Base-by-base conservation (phyloP, 2,888 invertebrate genomes). In the Xestia xanthographa region DNA sequence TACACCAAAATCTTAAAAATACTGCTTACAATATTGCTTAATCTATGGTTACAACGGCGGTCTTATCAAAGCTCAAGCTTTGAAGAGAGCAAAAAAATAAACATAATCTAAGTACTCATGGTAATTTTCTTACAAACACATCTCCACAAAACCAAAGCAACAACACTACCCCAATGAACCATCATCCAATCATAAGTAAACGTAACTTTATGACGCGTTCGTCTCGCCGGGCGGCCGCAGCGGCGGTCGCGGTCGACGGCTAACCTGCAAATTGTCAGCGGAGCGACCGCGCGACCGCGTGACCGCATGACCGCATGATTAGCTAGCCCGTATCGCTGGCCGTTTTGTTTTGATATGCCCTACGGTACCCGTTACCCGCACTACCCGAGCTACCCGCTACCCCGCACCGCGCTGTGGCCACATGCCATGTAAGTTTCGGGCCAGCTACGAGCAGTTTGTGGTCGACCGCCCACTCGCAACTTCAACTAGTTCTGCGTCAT, bases 181-280 rank as follows among this genome's bases (percentile, higher is more conserved):
- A 56, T 22, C 48, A 70, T 58, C 66, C 53, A 75, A 83, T 86
- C 66, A 75, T 79, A 87, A 88, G 87, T 86, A 88, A 88, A 80
- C 80, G 81, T 81, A 85, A 84, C 80, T 87, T 88, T 83, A 84
- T 85, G 82, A 84, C 78, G 84, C 76, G 82, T 83, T 66, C 66
- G 73, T 87, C 83, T 77, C 79, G 85, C 20, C 73, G 83, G 79
- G 81, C 79, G 66, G 77, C 88, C 87, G 80, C 87, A 85, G 85
- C 81, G 84, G 88, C 88, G 67, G 70, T 63, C 65, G 69, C 63
- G 90, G 92, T 90, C 88, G 84, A 43, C 90, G 93, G 93, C 91
- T 92, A 93, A 92, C 94, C 93, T 93, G 92, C 92, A 92, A 94
- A 94, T 92, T 92, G 93, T 89, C 89, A 88, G 89, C 86, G 85